Base-by-base conservation (phyloP, 2,797 vertebrate species). In the Enteromius thamalakanensis region DNA sequence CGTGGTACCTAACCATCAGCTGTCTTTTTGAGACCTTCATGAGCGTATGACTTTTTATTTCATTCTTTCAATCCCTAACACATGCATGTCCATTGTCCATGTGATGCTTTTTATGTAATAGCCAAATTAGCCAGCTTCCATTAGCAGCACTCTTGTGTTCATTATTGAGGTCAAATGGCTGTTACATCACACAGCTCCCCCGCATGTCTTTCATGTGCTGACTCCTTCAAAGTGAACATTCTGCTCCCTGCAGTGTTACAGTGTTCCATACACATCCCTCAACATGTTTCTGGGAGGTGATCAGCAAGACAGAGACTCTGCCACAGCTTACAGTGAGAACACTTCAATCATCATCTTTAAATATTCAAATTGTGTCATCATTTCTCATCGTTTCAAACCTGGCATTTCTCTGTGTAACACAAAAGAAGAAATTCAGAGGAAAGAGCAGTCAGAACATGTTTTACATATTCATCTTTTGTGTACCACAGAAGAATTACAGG, bases 231-330 rank as follows among this genome's bases (percentile, higher is more conserved):
- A 76, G 64, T 17, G n/a, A 42, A 19, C 12, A 4, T 29, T 26
- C 14, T 81, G 69, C 9, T 85, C 79, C 88, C 68, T 87, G 82
- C 92, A 96, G 95, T 95, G 94, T 87, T 92, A 94, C 89, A 90
- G 94, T 0, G 91, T 96, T 29, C 94, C 94, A 0, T 95, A 94
- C 88, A 90, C 93, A 29, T 93, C 94, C 0, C 92, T 96, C 79
- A 95, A 90, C 87, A 95, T 96, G 95, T 96, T 94, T 90, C 92
- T 96, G 85, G 95, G 95, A 45, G 95, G 95, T 79, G 88, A 87
- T 32, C 90, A 92, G 88, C 92, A 88, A 65, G 93, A 95, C 85
- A 88, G 95, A 80, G 95, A 96, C 91, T 95, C 95, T 0, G 94
- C 94, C 87, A 95, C 92, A 1, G 94, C 95, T 82, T 95, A 94